Conservation (phyloP, 2,113 vertebrate genomes). For the Neopipo cinnamomea region DNA sequence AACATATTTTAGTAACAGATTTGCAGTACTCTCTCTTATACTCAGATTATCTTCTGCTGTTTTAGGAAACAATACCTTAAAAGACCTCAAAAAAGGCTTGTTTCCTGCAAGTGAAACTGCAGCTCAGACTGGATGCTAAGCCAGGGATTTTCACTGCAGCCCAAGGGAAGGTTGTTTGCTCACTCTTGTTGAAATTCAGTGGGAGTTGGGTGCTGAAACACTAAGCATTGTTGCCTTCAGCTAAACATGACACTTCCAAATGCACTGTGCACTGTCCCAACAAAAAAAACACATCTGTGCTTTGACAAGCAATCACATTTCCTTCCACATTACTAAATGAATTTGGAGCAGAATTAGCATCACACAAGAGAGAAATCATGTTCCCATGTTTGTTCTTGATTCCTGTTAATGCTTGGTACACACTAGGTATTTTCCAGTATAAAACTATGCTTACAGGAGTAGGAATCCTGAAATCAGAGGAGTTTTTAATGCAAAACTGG, state of each 20-base stretch:
- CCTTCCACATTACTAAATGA: neutral
- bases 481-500: neutral
- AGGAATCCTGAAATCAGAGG: neutral
- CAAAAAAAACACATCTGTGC: neutral
- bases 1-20: neutral
- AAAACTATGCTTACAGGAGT: neutral
- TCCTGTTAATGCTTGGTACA: neutral
- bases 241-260: conserved; percentile 47
- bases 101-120: neutral
- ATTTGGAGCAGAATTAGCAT: neutral
- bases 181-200: conserved; percentile 44
- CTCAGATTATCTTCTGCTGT: neutral
- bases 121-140: neutral
- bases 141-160: conserved; percentile 25
- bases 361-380: neutral
- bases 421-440: neutral
- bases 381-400: neutral
- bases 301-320: conserved; percentile 35
- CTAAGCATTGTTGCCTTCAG: conserved; percentile 29
- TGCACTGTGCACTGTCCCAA: neutral
- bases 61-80: conserved; percentile 13
- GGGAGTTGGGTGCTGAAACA: conserved; percentile 38
- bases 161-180: conserved; percentile 53
- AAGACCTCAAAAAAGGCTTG: neutral
- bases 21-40: neutral